A percentile compares a stretch with the other conserved stretches of the same genome.
Evolutionary conservation across 2,888 invertebrate species (phyloP).

Genomic region (Drosophila meridiana): DNA sequence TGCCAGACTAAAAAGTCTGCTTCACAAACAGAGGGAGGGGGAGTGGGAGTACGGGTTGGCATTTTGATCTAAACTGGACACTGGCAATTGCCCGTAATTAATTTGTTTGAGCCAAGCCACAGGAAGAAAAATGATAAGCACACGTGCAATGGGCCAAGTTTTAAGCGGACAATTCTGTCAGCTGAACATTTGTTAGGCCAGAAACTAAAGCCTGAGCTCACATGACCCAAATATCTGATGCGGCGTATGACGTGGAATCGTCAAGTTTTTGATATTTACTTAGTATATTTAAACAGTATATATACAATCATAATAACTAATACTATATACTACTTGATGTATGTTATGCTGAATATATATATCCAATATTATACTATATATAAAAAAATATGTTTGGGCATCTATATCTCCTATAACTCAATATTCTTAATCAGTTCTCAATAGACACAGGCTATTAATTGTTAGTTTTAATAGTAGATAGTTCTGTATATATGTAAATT

Average conservation of each 20-base stretch:
- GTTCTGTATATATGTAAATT: too few species aligned
- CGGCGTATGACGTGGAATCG: neutral
- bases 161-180: neutral
- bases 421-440: too few species aligned
- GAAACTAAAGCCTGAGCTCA: slow-evolving; percentile 6
- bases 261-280: neutral
- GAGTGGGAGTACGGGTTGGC: slow-evolving; percentile 10
- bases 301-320: too few species aligned
- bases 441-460: too few species aligned
- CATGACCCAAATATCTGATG: neutral
- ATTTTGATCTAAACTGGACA: slow-evolving; percentile 26
- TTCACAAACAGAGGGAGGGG: neutral
- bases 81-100: slow-evolving; percentile 44
- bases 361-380: too few species aligned
- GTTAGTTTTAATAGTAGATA: too few species aligned
- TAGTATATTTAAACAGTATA: neutral
- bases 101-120: slow-evolving; percentile 31
- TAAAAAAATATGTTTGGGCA: too few species aligned
- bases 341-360: too few species aligned
- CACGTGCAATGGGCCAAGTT: slow-evolving; percentile 16
- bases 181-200: slow-evolving; percentile 23
- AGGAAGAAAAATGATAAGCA: slow-evolving; percentile 30
- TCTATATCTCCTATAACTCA: too few species aligned
- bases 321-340: too few species aligned
- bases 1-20: slow-evolving; percentile 6